A percentile compares a stretch with the other conserved stretches of the same genome.
phyloP scores from a whole-genome alignment of 2,113 vertebrate genomes.

The Aleadryas rufinucha region DNA sequence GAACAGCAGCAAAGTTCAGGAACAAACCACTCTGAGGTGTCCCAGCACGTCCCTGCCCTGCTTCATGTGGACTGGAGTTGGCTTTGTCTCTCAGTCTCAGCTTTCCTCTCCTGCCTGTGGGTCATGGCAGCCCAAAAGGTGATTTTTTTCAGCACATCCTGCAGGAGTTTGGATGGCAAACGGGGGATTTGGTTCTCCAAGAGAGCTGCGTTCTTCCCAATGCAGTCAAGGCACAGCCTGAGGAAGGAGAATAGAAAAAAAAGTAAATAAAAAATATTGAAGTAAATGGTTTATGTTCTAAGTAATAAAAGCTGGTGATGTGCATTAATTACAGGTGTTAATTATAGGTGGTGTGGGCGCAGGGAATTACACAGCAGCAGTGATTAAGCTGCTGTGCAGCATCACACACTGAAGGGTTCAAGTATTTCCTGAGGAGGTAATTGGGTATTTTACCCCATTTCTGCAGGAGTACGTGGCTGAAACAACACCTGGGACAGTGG shows the following conservation, averaged over 20 bases:
- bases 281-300: neutral
- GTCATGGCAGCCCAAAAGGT: slow-evolving; percentile 82
- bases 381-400: neutral
- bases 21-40: neutral
- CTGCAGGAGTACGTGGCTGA: neutral
- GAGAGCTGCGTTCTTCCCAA: slow-evolving; percentile 78
- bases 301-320: neutral
- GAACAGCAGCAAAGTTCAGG: neutral
- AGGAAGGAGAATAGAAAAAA: fast-evolving
- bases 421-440: neutral
- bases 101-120: slow-evolving; percentile 72
- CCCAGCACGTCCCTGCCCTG: neutral
- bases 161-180: slow-evolving; percentile 81
- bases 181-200: slow-evolving; percentile 78
- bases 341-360: neutral
- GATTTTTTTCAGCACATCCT: slow-evolving; percentile 81
- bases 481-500: neutral
- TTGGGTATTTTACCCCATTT: neutral
- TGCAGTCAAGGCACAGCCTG: slow-evolving; percentile 88
- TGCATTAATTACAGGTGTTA: neutral
- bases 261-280: neutral
- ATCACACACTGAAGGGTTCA: neutral
- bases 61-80: slow-evolving; percentile 22
- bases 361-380: neutral
- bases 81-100: slow-evolving; percentile 49